Percentiles rank a stretch among this genome's conserved stretches.
Conservation (phyloP, 2,113 vertebrate species). For the Nesoenas mayeri region DNA sequence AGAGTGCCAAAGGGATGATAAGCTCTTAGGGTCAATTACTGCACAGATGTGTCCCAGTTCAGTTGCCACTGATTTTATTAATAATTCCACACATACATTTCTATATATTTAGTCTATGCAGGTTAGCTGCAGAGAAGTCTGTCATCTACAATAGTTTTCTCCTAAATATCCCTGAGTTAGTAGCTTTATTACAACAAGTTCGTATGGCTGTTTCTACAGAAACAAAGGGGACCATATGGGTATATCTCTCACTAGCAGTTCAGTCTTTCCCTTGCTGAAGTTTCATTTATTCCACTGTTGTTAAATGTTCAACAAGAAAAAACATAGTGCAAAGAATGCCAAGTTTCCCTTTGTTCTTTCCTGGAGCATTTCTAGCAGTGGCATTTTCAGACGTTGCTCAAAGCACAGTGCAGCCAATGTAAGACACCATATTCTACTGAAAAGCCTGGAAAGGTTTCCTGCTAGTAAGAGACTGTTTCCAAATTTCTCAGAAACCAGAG, state of each 20-base stretch:
- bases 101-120: neutral
- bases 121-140: neutral
- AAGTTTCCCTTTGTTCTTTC: neutral
- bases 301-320: neutral
- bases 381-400: neutral
- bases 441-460: neutral
- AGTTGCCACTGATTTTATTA: neutral
- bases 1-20: conserved; percentile 12
- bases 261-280: neutral
- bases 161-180: neutral
- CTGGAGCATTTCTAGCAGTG: neutral
- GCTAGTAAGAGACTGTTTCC: neutral
- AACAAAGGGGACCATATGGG: neutral
- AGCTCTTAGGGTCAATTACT: conserved; percentile 21
- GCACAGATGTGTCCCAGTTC: conserved; percentile 21
- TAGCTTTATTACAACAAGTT: neutral
- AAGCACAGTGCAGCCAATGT: neutral
- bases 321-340: neutral
- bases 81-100: neutral
- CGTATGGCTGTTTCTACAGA: neutral
- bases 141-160: neutral
- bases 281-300: conserved; percentile 13
- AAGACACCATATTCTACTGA: neutral
- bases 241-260: neutral
- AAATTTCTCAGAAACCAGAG: conserved; percentile 1